phyloP scores from a whole-genome alignment of 1,140 invertebrate species.

The Brachionus rubens region DNA sequence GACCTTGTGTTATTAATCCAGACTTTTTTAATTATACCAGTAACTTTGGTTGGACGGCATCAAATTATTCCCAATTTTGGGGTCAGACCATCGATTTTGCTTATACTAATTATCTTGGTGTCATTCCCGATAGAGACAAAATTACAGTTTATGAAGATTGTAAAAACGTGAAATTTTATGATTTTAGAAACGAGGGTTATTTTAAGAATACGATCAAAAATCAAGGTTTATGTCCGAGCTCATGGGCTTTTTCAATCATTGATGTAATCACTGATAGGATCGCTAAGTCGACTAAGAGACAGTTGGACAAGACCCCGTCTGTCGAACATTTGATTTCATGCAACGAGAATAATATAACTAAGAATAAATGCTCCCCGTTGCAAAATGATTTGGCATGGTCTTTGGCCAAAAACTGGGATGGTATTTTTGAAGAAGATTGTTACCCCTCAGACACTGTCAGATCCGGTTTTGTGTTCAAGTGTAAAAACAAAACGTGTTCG shows the following conservation, averaged over 20 bases:
- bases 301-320: constrained; percentile 69
- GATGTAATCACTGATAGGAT: constrained; percentile 62
- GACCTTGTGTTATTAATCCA: constrained; percentile 71
- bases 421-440: background rate
- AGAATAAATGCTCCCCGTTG: constrained; percentile 51
- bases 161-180: constrained; percentile 61
- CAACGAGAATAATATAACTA: constrained; percentile 75
- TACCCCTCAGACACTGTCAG: background rate
- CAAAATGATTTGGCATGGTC: background rate
- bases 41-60: constrained; percentile 68
- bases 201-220: constrained; percentile 76
- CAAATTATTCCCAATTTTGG: constrained; percentile 78
- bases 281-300: constrained; percentile 75
- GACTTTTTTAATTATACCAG: constrained; percentile 67
- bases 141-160: constrained; percentile 51
- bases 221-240: constrained; percentile 65
- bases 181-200: constrained; percentile 59
- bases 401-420: background rate
- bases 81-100: constrained; percentile 77
- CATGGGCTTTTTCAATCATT: constrained; percentile 49
- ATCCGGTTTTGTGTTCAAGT: constrained; percentile 2
- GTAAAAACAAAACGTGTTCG: constrained; percentile 39
- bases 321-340: constrained; percentile 82
- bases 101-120: constrained; percentile 70
- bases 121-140: constrained; percentile 52